Base-by-base conservation (phyloP, 2,797 vertebrate genomes). In the Vespertilio murinus region DNA sequence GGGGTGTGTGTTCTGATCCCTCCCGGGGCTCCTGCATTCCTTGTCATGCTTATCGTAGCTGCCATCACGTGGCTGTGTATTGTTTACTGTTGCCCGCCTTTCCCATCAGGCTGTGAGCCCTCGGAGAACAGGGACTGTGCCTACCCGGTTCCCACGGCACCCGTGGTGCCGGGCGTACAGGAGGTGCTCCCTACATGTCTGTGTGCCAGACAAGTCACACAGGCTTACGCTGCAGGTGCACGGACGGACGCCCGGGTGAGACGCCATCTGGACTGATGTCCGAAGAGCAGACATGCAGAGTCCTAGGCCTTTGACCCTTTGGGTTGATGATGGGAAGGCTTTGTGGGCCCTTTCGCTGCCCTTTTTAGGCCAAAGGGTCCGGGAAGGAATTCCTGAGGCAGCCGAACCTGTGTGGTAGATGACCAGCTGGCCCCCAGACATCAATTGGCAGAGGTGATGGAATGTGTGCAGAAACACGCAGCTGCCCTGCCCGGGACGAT, bases 351-450 rank as follows among this genome's bases (percentile, higher is more conserved):
- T 85, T 89, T 33, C 0, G 14, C 81, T 88, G 86, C 56, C 83
- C 42, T 69, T 85, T 93, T 49, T 9, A 93, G 91, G 75, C 70
- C 73, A 82, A n/a, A 94, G 54, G 25, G 40, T 77, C 92, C 81
- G 75, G 42, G 61, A 92, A 84, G 71, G 45, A 89, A 95, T 95
- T 93, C 87, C 78, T 54, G 49, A 96, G 88, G 80, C 40, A 12
- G 90, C 90, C 77, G 49, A 90, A 92, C 79, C 33, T 71, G 75
- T 64, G 75, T 64, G 7, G n/a, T 23, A 56, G 92, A n/a, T 83
- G 88, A 89, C 65, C 93, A 93, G 88, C 83, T 97, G 92, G 92
- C 78, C 59, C 6, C 1, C 67, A 95, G 84, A 74, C 59, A 67
- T 90, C 88, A 75, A 83, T 70, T 77, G 94, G 92, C 82, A 93